phyloP scores from a whole-genome alignment of 2,888 invertebrate genomes.

The Limulus polyphemus region DNA sequence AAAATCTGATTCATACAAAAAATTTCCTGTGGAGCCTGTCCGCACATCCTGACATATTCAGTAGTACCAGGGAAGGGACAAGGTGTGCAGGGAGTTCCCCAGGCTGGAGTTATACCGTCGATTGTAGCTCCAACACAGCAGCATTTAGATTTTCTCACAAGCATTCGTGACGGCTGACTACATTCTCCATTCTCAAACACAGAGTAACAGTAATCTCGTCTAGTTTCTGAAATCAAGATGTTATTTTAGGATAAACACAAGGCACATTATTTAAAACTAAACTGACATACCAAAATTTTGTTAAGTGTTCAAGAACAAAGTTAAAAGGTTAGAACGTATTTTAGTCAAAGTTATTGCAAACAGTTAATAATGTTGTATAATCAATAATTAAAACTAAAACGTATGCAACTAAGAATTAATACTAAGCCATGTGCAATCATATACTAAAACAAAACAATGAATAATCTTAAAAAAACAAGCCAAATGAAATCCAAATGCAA shows the following conservation, averaged over 20 bases:
- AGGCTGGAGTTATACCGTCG: conserved; percentile 45
- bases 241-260: background rate
- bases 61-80: conserved; percentile 57
- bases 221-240: conserved; percentile 49
- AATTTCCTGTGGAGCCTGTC: conserved; percentile 38
- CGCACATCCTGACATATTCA: conserved; percentile 59
- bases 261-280: background rate
- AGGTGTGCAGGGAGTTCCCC: conserved; percentile 65
- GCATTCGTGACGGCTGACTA: conserved; percentile 56
- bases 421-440: too few species aligned
- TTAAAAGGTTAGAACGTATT: conserved; percentile 42
- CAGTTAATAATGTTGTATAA: conserved; percentile 48
- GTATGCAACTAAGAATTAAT: too few species aligned
- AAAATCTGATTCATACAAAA: too few species aligned
- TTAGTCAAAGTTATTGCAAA: conserved; percentile 59
- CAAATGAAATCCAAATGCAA: too few species aligned
- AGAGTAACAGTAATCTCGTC: conserved; percentile 66
- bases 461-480: too few species aligned
- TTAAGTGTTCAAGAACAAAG: too few species aligned
- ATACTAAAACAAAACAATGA: too few species aligned
- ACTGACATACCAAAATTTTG: too few species aligned
- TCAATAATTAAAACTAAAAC: conserved; percentile 51
- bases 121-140: conserved; percentile 61
- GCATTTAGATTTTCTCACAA: conserved; percentile 71
- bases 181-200: conserved; percentile 64